Evolutionary conservation across 2,797 vertebrate genomes (phyloP).

Genomic region (Ceyx erithaca): DNA sequence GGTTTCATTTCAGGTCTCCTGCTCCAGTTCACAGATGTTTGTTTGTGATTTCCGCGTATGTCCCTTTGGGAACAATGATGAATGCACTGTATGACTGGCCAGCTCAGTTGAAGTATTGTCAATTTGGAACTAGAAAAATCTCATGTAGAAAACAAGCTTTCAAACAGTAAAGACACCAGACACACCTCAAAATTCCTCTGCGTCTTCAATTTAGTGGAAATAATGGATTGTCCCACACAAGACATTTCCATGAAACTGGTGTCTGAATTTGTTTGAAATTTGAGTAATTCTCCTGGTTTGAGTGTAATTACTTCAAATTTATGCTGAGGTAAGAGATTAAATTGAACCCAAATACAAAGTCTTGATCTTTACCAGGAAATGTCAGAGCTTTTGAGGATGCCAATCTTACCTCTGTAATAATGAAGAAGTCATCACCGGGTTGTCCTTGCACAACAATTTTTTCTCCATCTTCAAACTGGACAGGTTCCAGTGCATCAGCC

Average conservation of each 20-base stretch:
- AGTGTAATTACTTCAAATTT: background rate
- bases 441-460: slow-evolving; percentile 87
- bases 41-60: background rate
- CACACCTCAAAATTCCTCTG: slow-evolving; percentile 21
- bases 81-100: background rate
- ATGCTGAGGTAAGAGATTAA: background rate
- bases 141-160: background rate
- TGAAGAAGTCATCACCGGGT: slow-evolving; percentile 85
- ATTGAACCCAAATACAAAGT: background rate
- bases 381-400: background rate
- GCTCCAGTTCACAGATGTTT: slow-evolving; percentile 3
- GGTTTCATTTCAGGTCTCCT: background rate
- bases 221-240: background rate
- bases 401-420: slow-evolving; percentile 84
- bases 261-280: background rate
- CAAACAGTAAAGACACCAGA: background rate
- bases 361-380: slow-evolving; percentile 20
- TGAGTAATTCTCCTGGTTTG: background rate
- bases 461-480: slow-evolving; percentile 85
- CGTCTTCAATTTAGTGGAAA: background rate
- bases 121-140: background rate
- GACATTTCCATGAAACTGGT: background rate
- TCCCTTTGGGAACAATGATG: background rate
- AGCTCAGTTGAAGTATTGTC: background rate
- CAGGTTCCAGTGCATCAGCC: slow-evolving; percentile 83